Conservation (phyloP, 2,113 vertebrate species). For the Gasterosteus nipponicus region DNA sequence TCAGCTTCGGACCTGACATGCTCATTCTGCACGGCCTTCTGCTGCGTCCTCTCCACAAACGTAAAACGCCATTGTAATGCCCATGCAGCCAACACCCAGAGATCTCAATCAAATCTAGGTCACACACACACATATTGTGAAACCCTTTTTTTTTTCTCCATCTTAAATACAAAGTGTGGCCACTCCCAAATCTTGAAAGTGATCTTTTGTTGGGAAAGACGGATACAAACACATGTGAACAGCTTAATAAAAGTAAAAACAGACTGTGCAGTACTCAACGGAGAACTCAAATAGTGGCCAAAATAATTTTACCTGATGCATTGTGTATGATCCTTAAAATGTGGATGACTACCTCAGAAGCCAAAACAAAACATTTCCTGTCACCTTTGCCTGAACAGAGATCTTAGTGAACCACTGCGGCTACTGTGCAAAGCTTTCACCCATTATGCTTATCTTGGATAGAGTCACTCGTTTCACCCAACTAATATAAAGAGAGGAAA, state of each 20-base stretch:
- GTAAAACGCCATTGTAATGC: constrained; percentile 45
- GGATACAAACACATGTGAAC: constrained; percentile 34
- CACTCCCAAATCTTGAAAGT: constrained; percentile 54
- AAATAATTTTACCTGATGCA: constrained; percentile 13
- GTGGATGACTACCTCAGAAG: neutral
- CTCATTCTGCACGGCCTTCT: constrained; percentile 1
- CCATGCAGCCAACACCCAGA: constrained; percentile 67
- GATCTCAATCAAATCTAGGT: constrained; percentile 70
- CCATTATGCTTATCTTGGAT: constrained; percentile 4
- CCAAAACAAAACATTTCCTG: neutral
- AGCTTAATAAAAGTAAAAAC: constrained; percentile 12
- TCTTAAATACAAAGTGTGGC: constrained; percentile 46
- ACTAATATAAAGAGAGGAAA: constrained; percentile 11
- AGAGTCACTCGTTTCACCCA: constrained; percentile 10
- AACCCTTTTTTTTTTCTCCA: constrained; percentile 32
- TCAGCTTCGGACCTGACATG: constrained; percentile 37
- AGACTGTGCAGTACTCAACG: neutral
- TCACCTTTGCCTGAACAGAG: neutral
- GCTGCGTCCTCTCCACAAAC: constrained; percentile 34
- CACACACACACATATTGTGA: constrained; percentile 60
- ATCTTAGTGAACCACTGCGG: neutral
- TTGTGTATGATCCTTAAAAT: constrained; percentile 15
- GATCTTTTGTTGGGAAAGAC: constrained; percentile 40
- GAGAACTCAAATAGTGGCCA: neutral
- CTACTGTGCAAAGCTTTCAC: constrained; percentile 14